Evolutionary conservation across 1,140 invertebrate species (phyloP).

Genomic region (Drosophila kikkawai): DNA sequence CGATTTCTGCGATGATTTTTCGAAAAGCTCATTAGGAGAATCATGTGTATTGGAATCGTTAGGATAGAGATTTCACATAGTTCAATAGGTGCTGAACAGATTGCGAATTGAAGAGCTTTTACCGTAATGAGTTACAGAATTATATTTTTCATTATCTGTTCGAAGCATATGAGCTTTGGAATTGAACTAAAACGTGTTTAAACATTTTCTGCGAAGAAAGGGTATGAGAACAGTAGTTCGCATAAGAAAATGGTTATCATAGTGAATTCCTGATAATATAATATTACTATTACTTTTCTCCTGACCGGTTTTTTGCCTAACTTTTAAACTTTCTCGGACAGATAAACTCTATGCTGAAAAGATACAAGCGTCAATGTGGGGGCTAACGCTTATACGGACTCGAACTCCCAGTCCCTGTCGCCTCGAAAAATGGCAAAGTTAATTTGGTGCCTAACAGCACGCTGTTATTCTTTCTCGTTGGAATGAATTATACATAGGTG

Average conservation of each 20-base stretch:
- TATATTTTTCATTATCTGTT: not conserved
- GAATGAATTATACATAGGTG: not conserved
- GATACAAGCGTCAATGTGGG: too few species aligned
- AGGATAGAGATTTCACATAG: not conserved
- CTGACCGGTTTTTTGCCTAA: not conserved
- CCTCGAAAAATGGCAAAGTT: too few species aligned
- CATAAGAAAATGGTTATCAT: not conserved
- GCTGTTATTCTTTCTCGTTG: too few species aligned
- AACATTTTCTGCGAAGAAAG: not conserved
- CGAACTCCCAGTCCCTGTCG: not conserved
- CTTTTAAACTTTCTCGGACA: too few species aligned
- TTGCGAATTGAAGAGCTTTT: not conserved
- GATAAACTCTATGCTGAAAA: too few species aligned
- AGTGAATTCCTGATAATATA: not conserved
- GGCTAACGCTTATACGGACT: not conserved
- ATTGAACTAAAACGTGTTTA: not conserved
- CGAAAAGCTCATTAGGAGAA: constrained; percentile 20
- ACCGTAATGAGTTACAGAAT: not conserved
- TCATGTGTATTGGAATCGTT: constrained; percentile 13
- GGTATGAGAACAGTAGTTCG: not conserved
- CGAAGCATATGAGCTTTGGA: not conserved
- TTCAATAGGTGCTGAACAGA: not conserved
- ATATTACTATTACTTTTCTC: too few species aligned
- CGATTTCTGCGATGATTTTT: constrained; percentile 19
- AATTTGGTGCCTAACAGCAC: too few species aligned